Evolutionary conservation across 2,113 vertebrate species (phyloP), one percentile per base, ranked within the genome.

Genomic region (Progne subis): DNA sequence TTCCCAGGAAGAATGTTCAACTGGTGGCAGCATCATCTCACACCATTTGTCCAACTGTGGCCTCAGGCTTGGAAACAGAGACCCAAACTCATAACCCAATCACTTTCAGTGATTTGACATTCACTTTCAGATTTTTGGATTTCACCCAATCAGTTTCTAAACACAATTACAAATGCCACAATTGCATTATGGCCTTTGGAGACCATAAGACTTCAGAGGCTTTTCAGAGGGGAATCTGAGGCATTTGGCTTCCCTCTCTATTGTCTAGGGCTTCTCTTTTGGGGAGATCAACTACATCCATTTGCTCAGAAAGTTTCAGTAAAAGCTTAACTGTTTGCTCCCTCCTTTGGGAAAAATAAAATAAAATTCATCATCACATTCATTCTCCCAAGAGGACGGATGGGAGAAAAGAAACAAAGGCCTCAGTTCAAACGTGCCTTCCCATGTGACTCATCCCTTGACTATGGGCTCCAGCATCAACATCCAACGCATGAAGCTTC

Each of bases 11-110:
- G 46, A n/a, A 41, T 41, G 29, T 5, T 12, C 50, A 70, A 9
- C 20, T 3, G 5, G 52, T 11, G 20, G 20, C 55, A 47, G 46
- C 0, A 0, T 9, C 2, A 1, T 6, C 17, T 52, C 19, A 26
- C 0, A 2, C 8, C 16, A 11, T n/a, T 43, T 49, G n/a, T 44
- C 52, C 24, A 23, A 5, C 59, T 23, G 10, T 2, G 14, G 32
- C 29, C 34, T 49, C 68, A 8, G 32, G 7, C 7, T 64, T 39
- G 25, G 32, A 90, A 18, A 70, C 6, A 41, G 47, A 70, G 49
- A 77, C 11, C 12, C 39, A 67, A 89, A 37, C 9, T 32, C 32
- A 8, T 7, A 71, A 68, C 2, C 9, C 6, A 7, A 18, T 5
- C 16, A 1, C 6, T 32, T 74, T 13, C 69, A 47, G 15, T 37